Evolutionary conservation across 2,113 vertebrate species (phyloP).

Genomic region (Holacanthus passer): DNA sequence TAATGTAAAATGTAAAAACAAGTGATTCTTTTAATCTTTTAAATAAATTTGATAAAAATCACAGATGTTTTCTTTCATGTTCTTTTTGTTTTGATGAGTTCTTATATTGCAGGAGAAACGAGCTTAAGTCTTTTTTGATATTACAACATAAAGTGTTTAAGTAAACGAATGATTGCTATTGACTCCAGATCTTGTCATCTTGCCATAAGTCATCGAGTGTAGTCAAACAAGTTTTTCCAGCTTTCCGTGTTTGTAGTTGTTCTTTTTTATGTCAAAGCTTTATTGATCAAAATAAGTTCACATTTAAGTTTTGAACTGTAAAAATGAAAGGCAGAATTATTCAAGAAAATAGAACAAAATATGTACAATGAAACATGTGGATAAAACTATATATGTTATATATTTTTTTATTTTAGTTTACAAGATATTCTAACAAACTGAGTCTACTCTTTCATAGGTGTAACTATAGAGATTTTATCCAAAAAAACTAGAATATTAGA

Average conservation of each 20-base stretch:
- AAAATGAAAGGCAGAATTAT: neutral
- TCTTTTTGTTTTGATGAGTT: neutral
- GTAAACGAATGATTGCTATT: neutral
- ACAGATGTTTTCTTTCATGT: neutral
- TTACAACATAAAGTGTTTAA: neutral
- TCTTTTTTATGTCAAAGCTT: neutral
- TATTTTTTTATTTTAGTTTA: too few species aligned
- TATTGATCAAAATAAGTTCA: neutral
- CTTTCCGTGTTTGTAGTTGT: neutral
- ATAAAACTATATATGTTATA: too few species aligned
- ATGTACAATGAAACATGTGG: too few species aligned
- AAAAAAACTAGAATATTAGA: neutral
- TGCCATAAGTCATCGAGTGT: neutral
- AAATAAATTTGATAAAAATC: slow-evolving; percentile 83
- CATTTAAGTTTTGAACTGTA: neutral
- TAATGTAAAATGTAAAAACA: slow-evolving; percentile 73
- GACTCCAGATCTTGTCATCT: neutral
- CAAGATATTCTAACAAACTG: too few species aligned
- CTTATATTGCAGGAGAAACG: neutral
- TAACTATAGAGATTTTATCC: too few species aligned
- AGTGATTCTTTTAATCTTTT: slow-evolving; percentile 84
- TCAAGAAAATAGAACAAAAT: neutral
- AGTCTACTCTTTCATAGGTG: too few species aligned
- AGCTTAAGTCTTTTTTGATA: neutral
- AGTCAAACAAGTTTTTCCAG: slow-evolving; percentile 11